phyloP scores from a whole-genome alignment of 1,140 invertebrate genomes.

The Apis laboriosa region DNA sequence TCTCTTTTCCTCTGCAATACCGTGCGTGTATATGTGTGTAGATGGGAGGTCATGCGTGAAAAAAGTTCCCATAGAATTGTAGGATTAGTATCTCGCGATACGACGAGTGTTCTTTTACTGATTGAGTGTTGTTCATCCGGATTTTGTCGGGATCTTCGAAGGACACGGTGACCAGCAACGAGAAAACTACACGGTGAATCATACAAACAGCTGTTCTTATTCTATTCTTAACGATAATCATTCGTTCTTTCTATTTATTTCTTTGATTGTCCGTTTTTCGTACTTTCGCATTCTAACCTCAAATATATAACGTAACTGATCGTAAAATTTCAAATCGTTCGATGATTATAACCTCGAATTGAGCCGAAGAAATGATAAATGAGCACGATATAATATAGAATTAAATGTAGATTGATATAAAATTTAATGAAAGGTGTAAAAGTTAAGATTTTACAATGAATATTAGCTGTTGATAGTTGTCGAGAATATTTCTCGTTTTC shows the following conservation, averaged over 20 bases:
- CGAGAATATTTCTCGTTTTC: background rate
- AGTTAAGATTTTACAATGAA: background rate
- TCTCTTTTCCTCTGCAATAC: conserved; percentile 13
- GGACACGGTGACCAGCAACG: background rate
- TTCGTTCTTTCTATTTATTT: background rate
- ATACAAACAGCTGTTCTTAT: conserved; percentile 35
- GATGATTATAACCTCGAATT: background rate
- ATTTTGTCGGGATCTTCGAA: background rate
- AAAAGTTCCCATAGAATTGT: conserved; percentile 30
- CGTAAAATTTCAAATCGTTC: background rate
- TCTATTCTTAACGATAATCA: background rate
- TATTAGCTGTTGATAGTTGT: background rate
- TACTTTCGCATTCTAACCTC: background rate
- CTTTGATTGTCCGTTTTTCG: background rate
- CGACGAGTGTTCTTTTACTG: conserved; percentile 21
- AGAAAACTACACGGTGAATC: background rate
- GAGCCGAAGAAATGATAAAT: conserved; percentile 24
- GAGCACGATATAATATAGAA: conserved; percentile 1
- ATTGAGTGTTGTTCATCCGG: conserved; percentile 5
- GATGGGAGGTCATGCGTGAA: conserved; percentile 37
- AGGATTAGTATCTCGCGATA: conserved; percentile 36
- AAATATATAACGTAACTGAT: no score
- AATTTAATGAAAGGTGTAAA: no score
- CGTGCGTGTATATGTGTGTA: background rate
- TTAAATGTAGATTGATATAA: background rate